phyloP scores from a whole-genome alignment of 2,797 vertebrate genomes.

The Onychomys torridus region DNA sequence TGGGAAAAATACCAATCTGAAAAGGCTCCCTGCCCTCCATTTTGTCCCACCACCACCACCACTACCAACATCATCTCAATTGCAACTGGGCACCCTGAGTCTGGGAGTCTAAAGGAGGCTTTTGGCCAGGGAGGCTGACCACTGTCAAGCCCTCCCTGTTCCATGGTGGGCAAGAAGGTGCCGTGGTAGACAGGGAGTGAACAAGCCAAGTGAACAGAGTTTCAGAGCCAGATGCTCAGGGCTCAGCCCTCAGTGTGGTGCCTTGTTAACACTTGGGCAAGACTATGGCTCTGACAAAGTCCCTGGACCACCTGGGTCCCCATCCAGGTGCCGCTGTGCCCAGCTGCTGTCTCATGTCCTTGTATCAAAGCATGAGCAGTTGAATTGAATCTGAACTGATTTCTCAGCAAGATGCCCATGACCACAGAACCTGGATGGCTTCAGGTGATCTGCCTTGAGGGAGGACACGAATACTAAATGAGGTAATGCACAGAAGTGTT shows the following conservation, averaged over 20 bases:
- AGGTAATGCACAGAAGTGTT: fast-evolving
- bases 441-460: neutral
- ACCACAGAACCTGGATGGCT: neutral
- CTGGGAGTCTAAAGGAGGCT: neutral
- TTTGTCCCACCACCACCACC: neutral
- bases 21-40: neutral
- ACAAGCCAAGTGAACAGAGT: neutral
- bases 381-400: neutral
- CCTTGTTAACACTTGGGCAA: neutral
- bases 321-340: neutral
- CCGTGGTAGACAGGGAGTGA: neutral
- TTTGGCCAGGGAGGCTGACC: too few relatives aligned
- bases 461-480: neutral
- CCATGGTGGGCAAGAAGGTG: neutral
- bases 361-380: too few relatives aligned
- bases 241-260: neutral
- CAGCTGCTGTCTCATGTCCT: fast-evolving
- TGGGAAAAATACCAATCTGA: neutral
- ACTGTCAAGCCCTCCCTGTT: neutral
- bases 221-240: neutral
- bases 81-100: neutral
- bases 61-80: neutral
- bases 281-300: neutral
- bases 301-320: neutral
- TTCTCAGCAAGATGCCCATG: neutral